Conservation (phyloP, 2,113 vertebrate species). For the Chrysochloris asiatica region DNA sequence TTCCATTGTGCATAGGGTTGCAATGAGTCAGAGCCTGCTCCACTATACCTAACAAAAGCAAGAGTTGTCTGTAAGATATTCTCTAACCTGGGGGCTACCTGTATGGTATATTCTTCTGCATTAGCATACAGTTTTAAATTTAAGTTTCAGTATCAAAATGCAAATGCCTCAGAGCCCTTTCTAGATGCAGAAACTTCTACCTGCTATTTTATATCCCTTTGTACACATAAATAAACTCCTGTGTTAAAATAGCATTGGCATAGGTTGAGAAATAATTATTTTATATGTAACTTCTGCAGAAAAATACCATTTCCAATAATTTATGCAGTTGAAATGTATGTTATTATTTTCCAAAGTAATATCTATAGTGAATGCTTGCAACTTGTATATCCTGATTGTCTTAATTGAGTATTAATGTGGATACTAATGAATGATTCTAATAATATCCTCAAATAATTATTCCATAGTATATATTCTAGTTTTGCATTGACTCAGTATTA, state of each 20-base stretch:
- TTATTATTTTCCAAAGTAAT: not conserved
- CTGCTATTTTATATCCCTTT: too few relatives aligned
- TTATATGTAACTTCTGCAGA: not conserved
- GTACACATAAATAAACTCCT: not conserved
- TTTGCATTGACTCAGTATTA: not conserved
- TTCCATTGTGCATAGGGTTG: too few relatives aligned
- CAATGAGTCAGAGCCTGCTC: too few relatives aligned
- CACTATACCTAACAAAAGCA: too few relatives aligned
- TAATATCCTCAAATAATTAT: not conserved
- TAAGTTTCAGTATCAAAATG: slow-evolving; percentile 30
- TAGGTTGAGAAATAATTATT: slow-evolving; percentile 16
- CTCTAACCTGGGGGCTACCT: not conserved
- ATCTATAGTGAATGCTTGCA: not conserved
- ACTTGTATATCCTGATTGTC: not conserved
- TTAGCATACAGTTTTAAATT: slow-evolving; percentile 28
- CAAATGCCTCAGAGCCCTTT: not conserved
- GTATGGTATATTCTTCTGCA: not conserved
- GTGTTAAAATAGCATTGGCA: not conserved
- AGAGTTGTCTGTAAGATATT: too few relatives aligned
- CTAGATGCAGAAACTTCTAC: not conserved
- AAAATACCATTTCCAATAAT: not conserved
- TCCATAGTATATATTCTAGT: not conserved
- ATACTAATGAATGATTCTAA: not conserved
- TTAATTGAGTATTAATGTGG: not conserved
- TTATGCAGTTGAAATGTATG: not conserved